phyloP scores from a whole-genome alignment of 1,140 invertebrate species.

The Diploscapter pachys region DNA sequence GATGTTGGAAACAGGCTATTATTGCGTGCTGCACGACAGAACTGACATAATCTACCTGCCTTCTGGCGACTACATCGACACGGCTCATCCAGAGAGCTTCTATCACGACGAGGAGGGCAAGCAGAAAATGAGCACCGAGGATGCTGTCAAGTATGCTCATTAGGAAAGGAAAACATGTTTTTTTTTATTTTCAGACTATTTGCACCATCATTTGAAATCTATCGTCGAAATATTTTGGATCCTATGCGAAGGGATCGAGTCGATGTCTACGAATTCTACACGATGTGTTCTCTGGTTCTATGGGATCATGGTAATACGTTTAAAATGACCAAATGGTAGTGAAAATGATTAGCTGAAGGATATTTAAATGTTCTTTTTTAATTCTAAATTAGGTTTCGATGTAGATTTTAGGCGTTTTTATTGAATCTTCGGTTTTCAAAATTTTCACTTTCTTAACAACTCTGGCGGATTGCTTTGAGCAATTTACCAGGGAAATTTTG shows the following conservation, averaged over 20 bases:
- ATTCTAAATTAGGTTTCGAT: neutral
- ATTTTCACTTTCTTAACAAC: no score
- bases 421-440: no score
- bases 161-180: no score
- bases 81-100: constrained; percentile 22
- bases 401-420: neutral
- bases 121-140: constrained; percentile 25
- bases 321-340: no score
- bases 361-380: neutral
- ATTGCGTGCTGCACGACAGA: constrained; percentile 11
- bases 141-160: constrained; percentile 6
- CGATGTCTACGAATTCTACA: constrained; percentile 24
- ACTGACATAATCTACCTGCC: constrained; percentile 20
- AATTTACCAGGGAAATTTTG: no score
- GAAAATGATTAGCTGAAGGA: neutral
- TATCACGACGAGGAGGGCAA: constrained; percentile 18
- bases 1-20: constrained; percentile 20
- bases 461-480: no score
- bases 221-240: constrained; percentile 17
- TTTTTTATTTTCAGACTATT: neutral
- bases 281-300: constrained; percentile 21
- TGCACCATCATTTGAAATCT: constrained; percentile 18
- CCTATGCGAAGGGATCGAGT: constrained; percentile 21
- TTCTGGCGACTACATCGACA: constrained; percentile 27
- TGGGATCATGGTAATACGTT: constrained; percentile 20